A percentile compares a stretch with the other conserved stretches of the same genome.
phyloP scores from a whole-genome alignment of 2,113 vertebrate genomes.

The Ictalurus furcatus region DNA sequence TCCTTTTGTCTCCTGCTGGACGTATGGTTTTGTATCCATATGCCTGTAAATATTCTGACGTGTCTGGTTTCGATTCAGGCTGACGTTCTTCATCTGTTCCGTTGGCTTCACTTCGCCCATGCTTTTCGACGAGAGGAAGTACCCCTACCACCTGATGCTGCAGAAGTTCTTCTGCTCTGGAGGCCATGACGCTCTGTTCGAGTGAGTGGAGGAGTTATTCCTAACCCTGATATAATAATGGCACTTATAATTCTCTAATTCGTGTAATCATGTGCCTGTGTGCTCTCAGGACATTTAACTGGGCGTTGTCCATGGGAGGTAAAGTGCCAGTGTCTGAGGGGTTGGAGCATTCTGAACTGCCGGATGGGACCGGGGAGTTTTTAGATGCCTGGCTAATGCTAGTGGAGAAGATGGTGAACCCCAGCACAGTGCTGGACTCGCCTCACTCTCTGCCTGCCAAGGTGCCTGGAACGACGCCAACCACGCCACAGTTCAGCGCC shows the following conservation, averaged over 20 bases:
- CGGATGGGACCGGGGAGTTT: conserved; percentile 92
- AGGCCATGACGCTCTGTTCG: conserved; percentile 92
- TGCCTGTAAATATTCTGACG: not conserved
- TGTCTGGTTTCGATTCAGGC: conserved; percentile 63
- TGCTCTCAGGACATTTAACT: conserved; percentile 85
- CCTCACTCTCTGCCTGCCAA: conserved; percentile 89
- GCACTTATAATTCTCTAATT: not conserved
- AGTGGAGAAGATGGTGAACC: conserved; percentile 96
- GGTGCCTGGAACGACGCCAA: conserved; percentile 84
- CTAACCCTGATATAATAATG: not conserved
- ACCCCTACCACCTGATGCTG: conserved; percentile 93
- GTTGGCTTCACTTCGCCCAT: conserved; percentile 94
- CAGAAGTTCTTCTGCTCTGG: conserved; percentile 95
- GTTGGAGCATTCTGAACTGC: conserved; percentile 85
- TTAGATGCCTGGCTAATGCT: conserved; percentile 94
- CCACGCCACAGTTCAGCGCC: conserved; percentile 87
- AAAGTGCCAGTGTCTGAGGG: conserved; percentile 89
- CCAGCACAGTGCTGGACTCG: conserved; percentile 90
- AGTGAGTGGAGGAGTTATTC: conserved; percentile 73
- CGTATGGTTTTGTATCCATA: not conserved
- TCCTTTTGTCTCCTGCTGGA: not conserved
- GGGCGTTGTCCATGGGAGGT: conserved; percentile 92
- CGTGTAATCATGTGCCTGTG: not conserved
- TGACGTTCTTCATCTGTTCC: conserved; percentile 95
- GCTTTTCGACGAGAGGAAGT: conserved; percentile 93